Evolutionary conservation across 2,797 vertebrate genomes (phyloP).

Genomic region (Nyctalus aviator): DNA sequence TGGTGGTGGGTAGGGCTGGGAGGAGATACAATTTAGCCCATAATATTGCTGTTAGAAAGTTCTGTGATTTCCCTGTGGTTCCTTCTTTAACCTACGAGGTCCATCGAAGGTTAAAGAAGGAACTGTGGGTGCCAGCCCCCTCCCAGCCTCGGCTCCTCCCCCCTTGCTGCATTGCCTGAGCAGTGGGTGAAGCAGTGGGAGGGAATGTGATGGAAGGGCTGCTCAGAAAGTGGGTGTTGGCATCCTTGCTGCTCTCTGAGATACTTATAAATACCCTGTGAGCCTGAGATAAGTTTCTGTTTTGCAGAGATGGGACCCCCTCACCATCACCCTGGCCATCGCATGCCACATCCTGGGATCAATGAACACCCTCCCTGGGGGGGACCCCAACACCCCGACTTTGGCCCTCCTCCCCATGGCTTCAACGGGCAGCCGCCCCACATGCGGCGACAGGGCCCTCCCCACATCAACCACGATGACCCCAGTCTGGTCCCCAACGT

Average conservation of each 20-base stretch:
- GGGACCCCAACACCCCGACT: conserved; percentile 95
- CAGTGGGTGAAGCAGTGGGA: background rate
- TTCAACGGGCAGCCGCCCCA: conserved; percentile 98
- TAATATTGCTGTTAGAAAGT: background rate
- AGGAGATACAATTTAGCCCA: background rate
- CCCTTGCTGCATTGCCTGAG: fast-evolving
- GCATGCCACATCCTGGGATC: conserved; percentile 96
- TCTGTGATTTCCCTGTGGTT: background rate
- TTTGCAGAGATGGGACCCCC: conserved; percentile 95
- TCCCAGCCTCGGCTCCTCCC: background rate
- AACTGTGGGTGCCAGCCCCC: background rate
- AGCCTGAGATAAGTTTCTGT: conserved; percentile 54
- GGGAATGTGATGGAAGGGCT: background rate
- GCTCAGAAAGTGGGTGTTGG: background rate
- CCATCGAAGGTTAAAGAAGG: too few species aligned
- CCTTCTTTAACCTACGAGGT: background rate
- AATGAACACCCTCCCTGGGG: conserved; percentile 96
- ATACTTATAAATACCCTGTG: background rate
- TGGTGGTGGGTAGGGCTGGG: background rate
- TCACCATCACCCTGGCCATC: conserved; percentile 96
- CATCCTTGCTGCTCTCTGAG: background rate
- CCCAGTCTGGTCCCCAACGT: conserved; percentile 98
- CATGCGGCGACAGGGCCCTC: conserved; percentile 93
- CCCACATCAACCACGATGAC: conserved; percentile 95
- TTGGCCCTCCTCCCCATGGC: conserved; percentile 96